phyloP scores from a whole-genome alignment of 2,797 vertebrate genomes.

The Eidolon dupreanum region DNA sequence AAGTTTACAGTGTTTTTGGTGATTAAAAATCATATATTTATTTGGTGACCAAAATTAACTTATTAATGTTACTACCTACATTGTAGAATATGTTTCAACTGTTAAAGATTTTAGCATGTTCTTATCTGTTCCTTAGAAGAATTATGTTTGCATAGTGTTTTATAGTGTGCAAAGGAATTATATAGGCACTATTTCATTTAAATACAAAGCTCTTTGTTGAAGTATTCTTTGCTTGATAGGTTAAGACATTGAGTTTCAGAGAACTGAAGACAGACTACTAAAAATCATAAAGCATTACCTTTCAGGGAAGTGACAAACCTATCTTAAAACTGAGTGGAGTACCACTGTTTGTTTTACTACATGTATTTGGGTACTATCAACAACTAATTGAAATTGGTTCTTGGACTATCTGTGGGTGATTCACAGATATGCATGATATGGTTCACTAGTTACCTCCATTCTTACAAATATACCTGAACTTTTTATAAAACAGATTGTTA shows the following conservation, averaged over 20 bases:
- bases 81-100: not conserved
- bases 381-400: not conserved
- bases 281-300: not conserved
- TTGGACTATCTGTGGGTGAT: not conserved
- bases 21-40: not conserved
- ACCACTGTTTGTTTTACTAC: not conserved
- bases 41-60: not conserved
- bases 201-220: not conserved
- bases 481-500: not conserved
- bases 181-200: not conserved
- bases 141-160: not conserved
- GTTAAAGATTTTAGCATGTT: not conserved
- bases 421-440: not conserved
- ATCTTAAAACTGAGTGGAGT: not conserved
- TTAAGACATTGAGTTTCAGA: not conserved
- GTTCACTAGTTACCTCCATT: not conserved
- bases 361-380: not conserved
- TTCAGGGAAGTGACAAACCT: not conserved
- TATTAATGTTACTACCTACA: not conserved
- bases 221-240: not conserved
- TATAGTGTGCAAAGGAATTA: not conserved
- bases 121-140: constrained; percentile 3
- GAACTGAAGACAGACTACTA: not conserved
- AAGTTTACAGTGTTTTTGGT: not conserved
- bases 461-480: not conserved